These are phyloP conservation scores for Volucella inanis DNA, from an alignment of 2,888 invertebrate genomes.

Conservation along the genomic window DNA sequence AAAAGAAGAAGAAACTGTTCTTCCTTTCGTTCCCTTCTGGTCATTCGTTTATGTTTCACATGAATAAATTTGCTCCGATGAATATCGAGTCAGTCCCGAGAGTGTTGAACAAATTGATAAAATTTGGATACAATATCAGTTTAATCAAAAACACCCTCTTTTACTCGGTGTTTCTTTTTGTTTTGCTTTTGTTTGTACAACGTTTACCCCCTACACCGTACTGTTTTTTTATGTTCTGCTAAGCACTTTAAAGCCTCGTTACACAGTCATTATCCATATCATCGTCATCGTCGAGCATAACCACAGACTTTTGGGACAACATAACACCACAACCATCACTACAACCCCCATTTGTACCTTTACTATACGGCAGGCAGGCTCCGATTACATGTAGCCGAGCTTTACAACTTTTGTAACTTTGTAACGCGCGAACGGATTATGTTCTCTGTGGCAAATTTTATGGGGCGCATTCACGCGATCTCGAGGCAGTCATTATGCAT, in stretches of 20 bases:
- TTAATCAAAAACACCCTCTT: conserved; percentile 27
- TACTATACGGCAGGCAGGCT: neutral
- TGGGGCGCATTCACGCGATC: conserved; percentile 64
- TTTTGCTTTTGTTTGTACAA: neutral
- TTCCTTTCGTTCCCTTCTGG: too few relatives aligned
- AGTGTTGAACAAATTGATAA: conserved; percentile 15
- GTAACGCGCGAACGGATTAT: conserved; percentile 51
- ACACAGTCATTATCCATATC: conserved; percentile 61
- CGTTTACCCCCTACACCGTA: conserved; percentile 53
- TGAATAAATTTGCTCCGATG: neutral
- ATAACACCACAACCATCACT: neutral
- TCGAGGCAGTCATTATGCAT: conserved; percentile 67
- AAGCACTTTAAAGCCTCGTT: conserved; percentile 67
- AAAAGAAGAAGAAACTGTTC: conserved; percentile 6
- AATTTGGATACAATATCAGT: conserved; percentile 19
- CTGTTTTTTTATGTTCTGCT: conserved; percentile 56
- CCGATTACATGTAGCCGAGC: neutral
- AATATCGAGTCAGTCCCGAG: conserved; percentile 7
- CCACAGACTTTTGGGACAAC: neutral
- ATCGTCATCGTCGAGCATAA: conserved; percentile 35
- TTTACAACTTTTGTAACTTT: conserved; percentile 52
- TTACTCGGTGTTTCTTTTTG: neutral
- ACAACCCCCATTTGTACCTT: too few relatives aligned
- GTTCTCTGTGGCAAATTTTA: conserved; percentile 62
- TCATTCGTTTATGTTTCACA: neutral